phyloP scores from a whole-genome alignment of 2,113 vertebrate species.

The Myrmecophaga tridactyla region DNA sequence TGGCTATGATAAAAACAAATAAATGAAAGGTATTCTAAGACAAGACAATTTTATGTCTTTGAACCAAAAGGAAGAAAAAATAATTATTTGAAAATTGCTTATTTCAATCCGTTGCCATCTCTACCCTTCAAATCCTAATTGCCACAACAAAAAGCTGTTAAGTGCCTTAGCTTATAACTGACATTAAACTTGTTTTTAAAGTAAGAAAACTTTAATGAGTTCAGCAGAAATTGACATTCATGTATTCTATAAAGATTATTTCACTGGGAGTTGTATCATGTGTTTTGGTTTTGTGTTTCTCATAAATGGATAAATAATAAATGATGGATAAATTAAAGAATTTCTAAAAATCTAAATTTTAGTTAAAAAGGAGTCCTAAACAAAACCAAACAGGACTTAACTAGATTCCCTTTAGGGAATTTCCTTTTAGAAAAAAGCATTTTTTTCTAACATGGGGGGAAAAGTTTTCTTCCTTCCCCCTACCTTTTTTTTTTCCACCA shows the following conservation, averaged over 20 bases:
- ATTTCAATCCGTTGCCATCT: not conserved
- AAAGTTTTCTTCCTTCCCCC: not conserved
- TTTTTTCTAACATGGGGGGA: no score
- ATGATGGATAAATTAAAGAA: not conserved
- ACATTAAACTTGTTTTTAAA: not conserved
- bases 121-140: not conserved
- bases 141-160: not conserved
- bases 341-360: not conserved
- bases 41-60: not conserved
- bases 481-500: no score
- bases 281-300: not conserved
- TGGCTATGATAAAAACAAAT: not conserved
- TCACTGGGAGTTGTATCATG: not conserved
- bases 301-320: no score
- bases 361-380: not conserved
- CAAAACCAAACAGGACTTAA: not conserved
- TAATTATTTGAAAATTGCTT: not conserved
- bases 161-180: not conserved
- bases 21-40: not conserved
- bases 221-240: not conserved
- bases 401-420: not conserved
- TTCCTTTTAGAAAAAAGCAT: no score
- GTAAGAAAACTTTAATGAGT: not conserved
- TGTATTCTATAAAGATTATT: not conserved
- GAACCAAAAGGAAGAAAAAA: not conserved